Evolutionary conservation across 2,797 vertebrate genomes (phyloP), one percentile per base, ranked within the genome.

Genomic region (Hoplostethus atlanticus): DNA sequence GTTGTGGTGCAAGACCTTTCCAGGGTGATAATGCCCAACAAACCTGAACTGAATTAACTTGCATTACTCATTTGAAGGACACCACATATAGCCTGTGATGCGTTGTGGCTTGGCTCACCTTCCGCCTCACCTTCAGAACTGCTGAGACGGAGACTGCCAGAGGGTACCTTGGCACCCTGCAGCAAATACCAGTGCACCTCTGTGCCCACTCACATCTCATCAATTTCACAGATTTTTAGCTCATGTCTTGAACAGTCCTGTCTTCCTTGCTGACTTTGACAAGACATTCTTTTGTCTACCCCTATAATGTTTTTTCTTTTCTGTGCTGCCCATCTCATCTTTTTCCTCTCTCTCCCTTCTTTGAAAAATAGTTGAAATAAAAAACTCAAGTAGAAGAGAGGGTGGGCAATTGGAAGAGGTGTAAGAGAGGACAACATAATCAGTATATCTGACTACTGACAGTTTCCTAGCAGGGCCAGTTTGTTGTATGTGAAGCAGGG

Each of bases 401-500:
- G 48, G 66, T 21, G 21, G 21, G 21, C 21, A 21, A 21, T 21
- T 21, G 40, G 40, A 53, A 76, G 42, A 72, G 57, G 81, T 82
- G 55, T 56, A 69, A 57, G 46, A 44, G 42, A 13, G 42, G 42
- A 15, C 53, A 46, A 46, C 46, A 64, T 21, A 68, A 66, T 62
- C 54, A 79, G 62, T 80, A 68, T 78, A 44, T 77, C 74, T 65
- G 38, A 72, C 59, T 31, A 15, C 60, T 74, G 81, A 73, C 69
- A 66, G 66, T 71, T 64, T 68, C 64, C 71, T 72, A 79, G 74
- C 8, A 0, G 51, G 59, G 31, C 65, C 34, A 31, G 58, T 54
- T 60, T 36, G 59, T 50, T 70, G 44, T 68, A 63, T 73, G 34
- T 68, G 47, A 73, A 58, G 62, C 75, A 66, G 56, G 64, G 47